phyloP scores from a whole-genome alignment of 2,113 vertebrate species.

The Myrmecobius fasciatus region DNA sequence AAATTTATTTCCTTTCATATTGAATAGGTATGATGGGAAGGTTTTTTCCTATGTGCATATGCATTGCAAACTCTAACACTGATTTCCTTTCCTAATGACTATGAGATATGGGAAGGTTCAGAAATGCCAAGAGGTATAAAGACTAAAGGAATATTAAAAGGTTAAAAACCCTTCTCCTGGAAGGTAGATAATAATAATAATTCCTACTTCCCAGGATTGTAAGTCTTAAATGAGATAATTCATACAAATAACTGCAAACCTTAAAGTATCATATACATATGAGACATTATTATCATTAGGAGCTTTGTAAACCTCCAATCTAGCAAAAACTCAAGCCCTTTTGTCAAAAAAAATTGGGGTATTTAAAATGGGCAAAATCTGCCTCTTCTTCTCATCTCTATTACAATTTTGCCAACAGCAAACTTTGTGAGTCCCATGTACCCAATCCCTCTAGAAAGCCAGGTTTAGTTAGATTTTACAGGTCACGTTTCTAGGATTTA shows the following conservation, averaged over 20 bases:
- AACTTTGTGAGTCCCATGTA: conserved; percentile 51
- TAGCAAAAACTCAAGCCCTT: neutral
- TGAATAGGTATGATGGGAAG: neutral
- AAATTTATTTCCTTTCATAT: neutral
- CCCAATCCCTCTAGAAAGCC: conserved; percentile 55
- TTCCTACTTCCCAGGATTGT: neutral
- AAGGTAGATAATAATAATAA: neutral
- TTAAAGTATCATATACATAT: neutral
- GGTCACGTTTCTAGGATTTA: conserved; percentile 69
- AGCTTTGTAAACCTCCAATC: neutral
- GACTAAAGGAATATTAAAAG: neutral
- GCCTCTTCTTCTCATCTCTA: conserved; percentile 37
- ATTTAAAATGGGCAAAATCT: conserved; percentile 40
- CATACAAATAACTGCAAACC: neutral
- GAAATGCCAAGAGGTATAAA: neutral
- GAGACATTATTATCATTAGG: neutral
- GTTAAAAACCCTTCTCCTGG: neutral
- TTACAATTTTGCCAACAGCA: conserved; percentile 56
- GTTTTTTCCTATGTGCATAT: neutral
- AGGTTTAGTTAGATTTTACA: conserved; percentile 58
- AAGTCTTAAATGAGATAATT: neutral
- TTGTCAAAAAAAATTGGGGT: neutral
- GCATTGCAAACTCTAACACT: neutral
- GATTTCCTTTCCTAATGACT: neutral
- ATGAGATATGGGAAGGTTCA: neutral